Evolutionary conservation across 1,140 invertebrate species (phyloP), one percentile per base, ranked within the genome.

Genomic region (Manduca sexta): DNA sequence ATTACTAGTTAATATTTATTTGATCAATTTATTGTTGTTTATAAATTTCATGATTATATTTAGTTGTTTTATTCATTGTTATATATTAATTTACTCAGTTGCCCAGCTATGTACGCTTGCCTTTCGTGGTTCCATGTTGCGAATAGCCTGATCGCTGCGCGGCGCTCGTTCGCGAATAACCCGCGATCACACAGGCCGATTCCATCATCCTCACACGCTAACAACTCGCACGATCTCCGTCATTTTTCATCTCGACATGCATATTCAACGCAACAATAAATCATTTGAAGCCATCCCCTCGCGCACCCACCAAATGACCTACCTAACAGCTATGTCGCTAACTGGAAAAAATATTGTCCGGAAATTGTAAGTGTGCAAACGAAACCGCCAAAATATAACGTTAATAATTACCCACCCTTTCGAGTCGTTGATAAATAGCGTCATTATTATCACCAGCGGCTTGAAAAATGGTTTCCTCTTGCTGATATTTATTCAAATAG

Each of bases 191-290:
- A 14, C 14, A 11, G 16, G 11, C 38, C 16, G 16, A 12, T 18
- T 18, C 38, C 16, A 38, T 56, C 58, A 61, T 62, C 60, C 54
- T 41, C 59, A 56, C 48, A 66, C 65, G 55, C 56, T 63, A 65
- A 66, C 65, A 62, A 72, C 60, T 72, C 72, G 64, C 66, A 63
- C 65, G 69, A 75, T 74, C 56, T 52, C 78, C 68, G 65, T 81
- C 74, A 83, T 84, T 84, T 84, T 83, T 84, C 81, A 84, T 84
- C 72, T 64, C 71, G 77, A 81, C 81, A 83, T 81, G 81, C 79
- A 84, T 84, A 84, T 83, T 85, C 81, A 83, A 80, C 77, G 66
- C 51, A 66, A 80, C 69, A 71, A 85, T 85, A 83, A 82, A 85
- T 85, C 79, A 85, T 74, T 68, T 60, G 47, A 58, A 69, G 65